Evolutionary conservation across 2,797 vertebrate genomes (phyloP), one percentile per base, ranked within the genome.

Genomic region (Pelochelys cantorii): DNA sequence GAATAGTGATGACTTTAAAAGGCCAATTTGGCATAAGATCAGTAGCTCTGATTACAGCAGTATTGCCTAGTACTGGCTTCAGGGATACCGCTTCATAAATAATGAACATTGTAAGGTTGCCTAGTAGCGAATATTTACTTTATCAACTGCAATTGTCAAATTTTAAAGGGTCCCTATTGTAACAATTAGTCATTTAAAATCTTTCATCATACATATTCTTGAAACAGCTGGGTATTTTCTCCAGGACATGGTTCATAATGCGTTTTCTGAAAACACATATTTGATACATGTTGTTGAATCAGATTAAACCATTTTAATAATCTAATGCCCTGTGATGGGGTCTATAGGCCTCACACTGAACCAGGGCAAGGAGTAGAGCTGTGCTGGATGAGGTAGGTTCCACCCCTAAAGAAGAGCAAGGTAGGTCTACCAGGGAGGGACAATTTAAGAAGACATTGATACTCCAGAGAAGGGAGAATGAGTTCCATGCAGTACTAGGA

Each of bases 101-200:
- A 81, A 0, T 0, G 48, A 81, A 54, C 6, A 31, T 22, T 31
- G 87, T 81, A 81, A 34, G 14, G 62, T 11, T 54, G 12, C 11
- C 22, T 37, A 81, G 23, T 34, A 79, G 55, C 48, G 89, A 93
- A 81, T 1, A 31, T 0, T 2, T 68, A n/a, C 56, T n/a, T 83
- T 94, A 89, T 78, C 79, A 77, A 57, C 62, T 20, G 29, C 6
- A n/a, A 93, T 88, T 62, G 75, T 83, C 79, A 93, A 83, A 25
- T 29, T 92, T 92, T 82, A 65, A 90, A 90, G 55, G 82, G 68
- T 48, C 10, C 86, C 48, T 1, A 0, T 79, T 89, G 89, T 77
- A 80, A 95, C 89, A 95, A 94, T 77, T 79, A 80, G 57, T 86
- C 74, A 92, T 55, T 79, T 81, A 84, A 93, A 87, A 95, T 79